A percentile compares a stretch with the other conserved stretches of the same genome.
Conservation (phyloP, 1,140 invertebrate genomes). For the Liolophura sinensis region DNA sequence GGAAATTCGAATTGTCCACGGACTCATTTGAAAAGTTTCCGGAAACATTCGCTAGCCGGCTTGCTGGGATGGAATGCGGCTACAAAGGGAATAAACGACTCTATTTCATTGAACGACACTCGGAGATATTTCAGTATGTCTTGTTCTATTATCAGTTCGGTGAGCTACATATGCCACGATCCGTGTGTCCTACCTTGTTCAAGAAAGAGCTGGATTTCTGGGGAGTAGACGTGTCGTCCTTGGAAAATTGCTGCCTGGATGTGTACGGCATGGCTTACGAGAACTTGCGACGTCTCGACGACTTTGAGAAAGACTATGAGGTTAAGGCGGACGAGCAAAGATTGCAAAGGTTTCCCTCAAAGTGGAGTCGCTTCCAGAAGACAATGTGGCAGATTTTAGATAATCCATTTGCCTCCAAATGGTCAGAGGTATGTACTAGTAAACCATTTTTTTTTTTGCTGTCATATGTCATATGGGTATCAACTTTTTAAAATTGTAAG, state of each 20-base stretch:
- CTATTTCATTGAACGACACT: slow-evolving; percentile 89
- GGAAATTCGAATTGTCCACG: slow-evolving; percentile 19
- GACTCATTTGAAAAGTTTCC: slow-evolving; percentile 20
- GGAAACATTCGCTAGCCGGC: slow-evolving; percentile 11
- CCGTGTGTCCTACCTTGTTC: slow-evolving; percentile 96
- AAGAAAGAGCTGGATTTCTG: slow-evolving; percentile 98
- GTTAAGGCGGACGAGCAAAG: too few species aligned
- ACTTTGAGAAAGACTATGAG: too few species aligned
- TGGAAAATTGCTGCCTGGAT: slow-evolving; percentile 11
- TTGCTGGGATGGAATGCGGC: slow-evolving; percentile 62
- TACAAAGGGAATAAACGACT: slow-evolving; percentile 94
- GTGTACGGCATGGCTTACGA: too few species aligned
- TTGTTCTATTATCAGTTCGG: slow-evolving; percentile 97
- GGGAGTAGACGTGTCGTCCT: slow-evolving; percentile 77
- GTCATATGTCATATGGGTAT: too few species aligned
- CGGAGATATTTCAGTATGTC: slow-evolving; percentile 96
- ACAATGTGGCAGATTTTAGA: too few species aligned
- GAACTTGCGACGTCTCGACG: too few species aligned
- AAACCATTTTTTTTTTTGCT: too few species aligned
- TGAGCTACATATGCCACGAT: slow-evolving; percentile 95
- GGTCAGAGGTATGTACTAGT: too few species aligned
- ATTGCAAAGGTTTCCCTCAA: too few species aligned
- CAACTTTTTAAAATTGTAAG: too few species aligned
- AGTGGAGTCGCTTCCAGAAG: too few species aligned
- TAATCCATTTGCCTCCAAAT: too few species aligned